These are phyloP conservation scores for Carposina sasakii DNA, from an alignment of 1,140 invertebrate species.

Conservation along the genomic window DNA sequence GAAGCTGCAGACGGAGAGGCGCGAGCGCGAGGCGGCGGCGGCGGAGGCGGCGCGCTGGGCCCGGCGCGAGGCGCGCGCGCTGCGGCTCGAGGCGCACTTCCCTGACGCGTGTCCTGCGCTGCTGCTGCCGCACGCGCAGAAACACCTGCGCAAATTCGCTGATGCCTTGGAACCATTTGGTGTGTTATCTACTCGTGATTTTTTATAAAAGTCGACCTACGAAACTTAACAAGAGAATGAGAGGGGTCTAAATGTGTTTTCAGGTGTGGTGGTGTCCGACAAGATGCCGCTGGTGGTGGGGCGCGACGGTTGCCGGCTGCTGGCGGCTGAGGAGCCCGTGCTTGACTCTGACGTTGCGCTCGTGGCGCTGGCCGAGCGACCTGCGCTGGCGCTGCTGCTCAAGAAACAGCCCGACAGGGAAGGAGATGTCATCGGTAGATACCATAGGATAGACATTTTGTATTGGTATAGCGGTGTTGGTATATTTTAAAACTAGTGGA, in stretches of 20 bases:
- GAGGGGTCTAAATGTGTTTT: too few species aligned
- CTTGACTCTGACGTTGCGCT: constrained; percentile 27
- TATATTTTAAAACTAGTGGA: too few species aligned
- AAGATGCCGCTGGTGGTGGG: constrained; percentile 53
- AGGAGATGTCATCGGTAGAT: constrained; percentile 50
- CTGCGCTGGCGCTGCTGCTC: constrained; percentile 47
- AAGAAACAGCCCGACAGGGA: constrained; percentile 57
- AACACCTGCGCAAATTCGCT: constrained; percentile 47
- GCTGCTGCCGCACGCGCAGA: constrained; percentile 57
- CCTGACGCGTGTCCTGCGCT: constrained; percentile 50
- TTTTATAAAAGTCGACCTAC: too few species aligned
- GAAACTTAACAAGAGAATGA: too few species aligned
- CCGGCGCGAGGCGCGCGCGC: constrained; percentile 44
- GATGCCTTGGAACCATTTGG: constrained; percentile 48
- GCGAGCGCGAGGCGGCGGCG: constrained; percentile 40
- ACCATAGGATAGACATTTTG: constrained; percentile 1
- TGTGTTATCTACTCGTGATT: constrained; percentile 12
- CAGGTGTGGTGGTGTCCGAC: constrained; percentile 55
- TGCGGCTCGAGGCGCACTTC: constrained; percentile 45
- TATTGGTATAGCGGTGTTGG: too few species aligned
- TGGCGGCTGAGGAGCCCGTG: constrained; percentile 46
- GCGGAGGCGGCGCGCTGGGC: constrained; percentile 32
- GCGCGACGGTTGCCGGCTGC: constrained; percentile 35
- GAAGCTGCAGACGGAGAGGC: constrained; percentile 33
- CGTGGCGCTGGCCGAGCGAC: constrained; percentile 42